A percentile compares a stretch with the other conserved stretches of the same genome.
Evolutionary conservation across 2,888 invertebrate genomes (phyloP).

Genomic region (Drosophila diplacantha): DNA sequence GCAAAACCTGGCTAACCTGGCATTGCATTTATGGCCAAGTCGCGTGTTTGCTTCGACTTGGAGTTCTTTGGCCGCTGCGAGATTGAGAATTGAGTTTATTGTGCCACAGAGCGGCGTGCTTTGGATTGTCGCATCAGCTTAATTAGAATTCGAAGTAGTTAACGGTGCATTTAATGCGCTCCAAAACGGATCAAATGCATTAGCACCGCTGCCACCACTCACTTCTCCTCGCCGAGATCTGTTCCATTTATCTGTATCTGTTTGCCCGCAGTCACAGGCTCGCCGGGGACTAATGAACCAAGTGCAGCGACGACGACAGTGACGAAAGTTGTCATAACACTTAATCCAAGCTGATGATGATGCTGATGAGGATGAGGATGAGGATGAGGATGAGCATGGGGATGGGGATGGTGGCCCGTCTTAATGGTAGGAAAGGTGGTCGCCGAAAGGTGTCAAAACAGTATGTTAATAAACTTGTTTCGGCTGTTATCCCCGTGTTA

Average conservation of each 20-base stretch:
- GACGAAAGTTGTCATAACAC: constrained; percentile 38
- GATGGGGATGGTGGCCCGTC: constrained; percentile 1
- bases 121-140: constrained; percentile 67
- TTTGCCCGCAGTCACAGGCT: neutral
- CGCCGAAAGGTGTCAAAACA: constrained; percentile 22
- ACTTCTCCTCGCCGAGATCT: constrained; percentile 27
- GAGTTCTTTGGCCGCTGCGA: constrained; percentile 30
- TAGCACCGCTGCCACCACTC: constrained; percentile 48
- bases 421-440: constrained; percentile 12
- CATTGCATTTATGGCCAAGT: constrained; percentile 71
- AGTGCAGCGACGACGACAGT: constrained; percentile 4
- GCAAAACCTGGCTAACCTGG: constrained; percentile 33
- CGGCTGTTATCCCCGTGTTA: constrained; percentile 20
- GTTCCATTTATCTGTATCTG: constrained; percentile 22
- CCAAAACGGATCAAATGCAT: constrained; percentile 67
- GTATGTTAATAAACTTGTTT: constrained; percentile 31
- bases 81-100: constrained; percentile 62
- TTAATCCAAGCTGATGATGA: constrained; percentile 5
- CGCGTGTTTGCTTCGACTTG: constrained; percentile 59
- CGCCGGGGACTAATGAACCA: constrained; percentile 20
- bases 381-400: neutral
- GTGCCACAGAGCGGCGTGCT: constrained; percentile 65
- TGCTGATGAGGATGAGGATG: neutral
- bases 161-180: constrained; percentile 70
- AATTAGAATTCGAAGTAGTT: constrained; percentile 71